These are phyloP conservation scores for Mixornis gularis DNA, from an alignment of 2,113 vertebrate species.

Conservation along the genomic window DNA sequence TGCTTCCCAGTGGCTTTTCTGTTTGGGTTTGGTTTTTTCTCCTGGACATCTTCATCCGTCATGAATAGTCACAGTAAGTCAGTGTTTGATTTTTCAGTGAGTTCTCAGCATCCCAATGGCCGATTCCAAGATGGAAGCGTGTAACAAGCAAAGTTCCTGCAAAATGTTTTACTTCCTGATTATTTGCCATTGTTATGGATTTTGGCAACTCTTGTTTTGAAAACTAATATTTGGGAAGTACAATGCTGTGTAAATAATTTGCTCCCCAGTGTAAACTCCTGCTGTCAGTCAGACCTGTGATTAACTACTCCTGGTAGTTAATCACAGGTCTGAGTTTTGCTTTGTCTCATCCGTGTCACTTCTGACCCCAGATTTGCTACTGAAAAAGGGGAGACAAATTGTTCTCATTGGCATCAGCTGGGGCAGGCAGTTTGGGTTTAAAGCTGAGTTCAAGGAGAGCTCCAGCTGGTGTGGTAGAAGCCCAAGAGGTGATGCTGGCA, in stretches of 20 bases:
- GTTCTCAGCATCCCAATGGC: not conserved
- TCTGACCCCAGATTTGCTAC: not conserved
- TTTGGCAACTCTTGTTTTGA: not conserved
- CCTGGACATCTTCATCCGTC: not conserved
- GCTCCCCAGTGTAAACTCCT: not conserved
- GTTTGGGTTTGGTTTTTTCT: not conserved
- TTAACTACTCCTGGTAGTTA: not conserved
- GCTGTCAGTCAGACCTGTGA: not conserved
- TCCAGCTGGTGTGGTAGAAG: not conserved
- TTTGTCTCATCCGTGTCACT: accelerated
- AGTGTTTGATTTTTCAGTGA: not conserved
- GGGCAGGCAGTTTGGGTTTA: accelerated
- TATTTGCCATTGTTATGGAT: not conserved
- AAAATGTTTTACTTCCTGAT: accelerated
- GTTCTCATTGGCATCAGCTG: not conserved
- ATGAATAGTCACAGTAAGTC: not conserved
- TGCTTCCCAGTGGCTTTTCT: not conserved
- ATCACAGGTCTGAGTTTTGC: not conserved
- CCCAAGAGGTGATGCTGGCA: not conserved
- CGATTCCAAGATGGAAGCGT: not conserved
- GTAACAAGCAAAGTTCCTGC: not conserved
- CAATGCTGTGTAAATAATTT: not conserved
- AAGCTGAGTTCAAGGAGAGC: not conserved
- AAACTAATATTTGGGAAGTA: not conserved
- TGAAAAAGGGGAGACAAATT: not conserved